Evolutionary conservation across 2,113 vertebrate species (phyloP).

Genomic region (Piaya cayana): DNA sequence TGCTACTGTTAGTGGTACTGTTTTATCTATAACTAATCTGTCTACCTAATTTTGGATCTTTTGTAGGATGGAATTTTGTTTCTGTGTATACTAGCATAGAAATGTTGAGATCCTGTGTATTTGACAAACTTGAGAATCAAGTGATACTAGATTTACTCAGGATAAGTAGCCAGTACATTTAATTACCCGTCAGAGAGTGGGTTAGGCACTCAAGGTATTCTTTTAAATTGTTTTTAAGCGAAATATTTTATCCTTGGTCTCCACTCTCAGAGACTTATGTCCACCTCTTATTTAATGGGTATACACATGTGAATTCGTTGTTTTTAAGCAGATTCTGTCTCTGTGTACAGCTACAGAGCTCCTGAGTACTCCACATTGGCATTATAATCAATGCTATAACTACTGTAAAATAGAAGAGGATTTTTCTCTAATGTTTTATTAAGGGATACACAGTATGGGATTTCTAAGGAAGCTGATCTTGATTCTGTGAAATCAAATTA

Average conservation of each 20-base stretch:
- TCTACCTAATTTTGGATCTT: neutral
- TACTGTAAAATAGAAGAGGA: neutral
- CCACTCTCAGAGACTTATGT: neutral
- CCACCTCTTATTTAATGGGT: neutral
- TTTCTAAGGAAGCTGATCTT: neutral
- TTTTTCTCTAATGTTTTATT: neutral
- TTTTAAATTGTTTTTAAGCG: neutral
- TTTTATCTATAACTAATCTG: neutral
- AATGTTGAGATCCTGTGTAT: neutral
- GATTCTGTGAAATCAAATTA: neutral
- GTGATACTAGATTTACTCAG: neutral
- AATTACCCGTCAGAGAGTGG: neutral
- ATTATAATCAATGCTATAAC: neutral
- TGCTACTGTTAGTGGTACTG: neutral
- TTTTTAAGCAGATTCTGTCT: neutral
- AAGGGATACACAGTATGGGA: neutral
- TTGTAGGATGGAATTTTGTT: neutral
- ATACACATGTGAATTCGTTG: neutral
- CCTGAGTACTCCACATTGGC: neutral
- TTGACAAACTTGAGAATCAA: neutral
- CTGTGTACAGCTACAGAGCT: neutral
- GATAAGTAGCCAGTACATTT: neutral
- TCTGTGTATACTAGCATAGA: neutral
- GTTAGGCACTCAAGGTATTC: neutral
- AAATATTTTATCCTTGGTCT: neutral